Conservation (phyloP, 2,888 invertebrate genomes). For the Rhamnusium bicolor region DNA sequence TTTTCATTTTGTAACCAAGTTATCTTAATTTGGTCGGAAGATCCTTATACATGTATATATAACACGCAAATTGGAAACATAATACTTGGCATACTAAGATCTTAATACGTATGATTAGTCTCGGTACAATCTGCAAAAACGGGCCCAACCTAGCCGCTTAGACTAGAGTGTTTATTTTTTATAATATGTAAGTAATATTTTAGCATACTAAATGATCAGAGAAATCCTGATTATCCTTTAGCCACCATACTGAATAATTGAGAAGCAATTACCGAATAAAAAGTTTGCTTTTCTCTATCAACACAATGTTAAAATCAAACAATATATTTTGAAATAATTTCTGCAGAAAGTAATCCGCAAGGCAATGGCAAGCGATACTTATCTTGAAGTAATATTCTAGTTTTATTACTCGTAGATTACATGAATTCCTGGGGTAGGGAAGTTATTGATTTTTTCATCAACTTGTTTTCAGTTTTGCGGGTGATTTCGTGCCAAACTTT, state of each 20-base stretch:
- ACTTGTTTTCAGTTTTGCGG: slow-evolving; percentile 2
- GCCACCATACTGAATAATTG: too few relatives aligned
- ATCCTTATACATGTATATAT: slow-evolving; percentile 11
- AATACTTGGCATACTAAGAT: slow-evolving; percentile 7
- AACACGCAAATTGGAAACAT: slow-evolving; percentile 27
- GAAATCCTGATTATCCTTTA: too few relatives aligned
- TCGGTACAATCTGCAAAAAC: neutral
- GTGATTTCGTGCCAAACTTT: slow-evolving; percentile 8
- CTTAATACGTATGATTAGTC: neutral
- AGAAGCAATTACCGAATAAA: too few relatives aligned
- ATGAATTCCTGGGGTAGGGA: neutral
- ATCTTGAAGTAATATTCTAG: neutral
- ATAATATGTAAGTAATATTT: too few relatives aligned
- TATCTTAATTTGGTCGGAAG: slow-evolving; percentile 38
- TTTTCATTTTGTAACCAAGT: slow-evolving; percentile 6
- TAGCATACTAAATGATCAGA: too few relatives aligned
- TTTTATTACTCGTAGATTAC: neutral
- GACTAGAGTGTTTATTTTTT: too few relatives aligned
- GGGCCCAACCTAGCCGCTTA: neutral
- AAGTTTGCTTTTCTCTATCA: too few relatives aligned
- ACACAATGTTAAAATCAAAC: too few relatives aligned
- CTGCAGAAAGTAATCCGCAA: too few relatives aligned
- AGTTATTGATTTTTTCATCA: slow-evolving; percentile 6
- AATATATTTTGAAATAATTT: too few relatives aligned
- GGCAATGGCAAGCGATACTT: too few relatives aligned